Base-by-base conservation (phyloP, 2,113 vertebrate species). In the Tyto alba region DNA sequence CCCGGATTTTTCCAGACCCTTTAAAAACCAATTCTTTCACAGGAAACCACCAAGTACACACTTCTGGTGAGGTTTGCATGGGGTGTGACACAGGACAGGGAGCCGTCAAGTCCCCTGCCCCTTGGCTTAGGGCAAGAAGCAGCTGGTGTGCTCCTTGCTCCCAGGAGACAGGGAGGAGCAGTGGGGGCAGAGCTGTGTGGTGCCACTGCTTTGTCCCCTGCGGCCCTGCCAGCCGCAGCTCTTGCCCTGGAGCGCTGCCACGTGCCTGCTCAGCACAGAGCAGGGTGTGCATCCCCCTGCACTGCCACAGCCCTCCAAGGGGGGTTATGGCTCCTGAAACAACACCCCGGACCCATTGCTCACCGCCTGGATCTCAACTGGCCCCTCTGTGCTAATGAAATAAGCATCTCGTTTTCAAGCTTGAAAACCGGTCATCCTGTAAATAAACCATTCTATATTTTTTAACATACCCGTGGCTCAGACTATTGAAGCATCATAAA, bases 401-500 rank as follows among this genome's bases (percentile, higher is more conserved):
- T 12, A 9, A 83, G 20, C 25, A 25, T 57, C 52, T 84, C 75
- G 68, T 93, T 71, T 43, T 45, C 48, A 68, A 55, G 79, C 71
- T 85, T 74, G 67, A 71, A 86, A 88, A 47, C 4, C 4, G 25
- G 16, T 59, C 47, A 52, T 5, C 23, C 57, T 95, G 78, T 94
- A 96, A 96, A 97, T 95, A 97, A 96, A 96, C n/a, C 3, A 9
- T 43, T 87, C 74, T 47, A 0, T 55, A 43, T 88, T 88, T 94
- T 72, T 83, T 38, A 90, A 63, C 57, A 30, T 18, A 34, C 16
- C 45, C 32, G 1, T 18, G 57, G 17, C 66, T 96, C 30, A 13
- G 83, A 55, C 36, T 74, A 7, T 2, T 75, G 76, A 74, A 83
- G 45, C 73, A 3, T 9, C 38, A 47, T 16, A 75, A 79, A 30